Conservation (phyloP, 2,113 vertebrate genomes). For the Tautogolabrus adspersus region DNA sequence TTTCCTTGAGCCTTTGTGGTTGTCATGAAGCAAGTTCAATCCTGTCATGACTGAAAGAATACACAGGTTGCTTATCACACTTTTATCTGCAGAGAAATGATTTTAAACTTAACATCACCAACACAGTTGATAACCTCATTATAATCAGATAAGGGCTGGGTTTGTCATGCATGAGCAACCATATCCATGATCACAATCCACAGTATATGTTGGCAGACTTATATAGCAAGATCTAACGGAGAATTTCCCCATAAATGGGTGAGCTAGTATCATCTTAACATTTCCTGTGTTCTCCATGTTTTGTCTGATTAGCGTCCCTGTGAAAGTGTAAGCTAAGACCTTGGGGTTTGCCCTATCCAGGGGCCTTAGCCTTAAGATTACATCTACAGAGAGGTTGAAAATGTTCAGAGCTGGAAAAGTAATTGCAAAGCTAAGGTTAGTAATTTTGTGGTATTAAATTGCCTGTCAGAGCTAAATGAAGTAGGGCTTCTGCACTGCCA, state of each 20-base stretch:
- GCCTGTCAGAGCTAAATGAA: constrained; percentile 85
- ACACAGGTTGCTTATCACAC: constrained; percentile 54
- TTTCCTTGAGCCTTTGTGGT: constrained; percentile 38
- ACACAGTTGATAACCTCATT: not conserved
- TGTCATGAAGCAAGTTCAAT: constrained; percentile 19
- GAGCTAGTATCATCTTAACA: constrained; percentile 51
- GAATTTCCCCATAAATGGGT: constrained; percentile 30
- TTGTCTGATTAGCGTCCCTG: constrained; percentile 56
- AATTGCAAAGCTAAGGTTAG: constrained; percentile 84
- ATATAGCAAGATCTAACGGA: constrained; percentile 26
- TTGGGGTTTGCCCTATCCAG: constrained; percentile 68
- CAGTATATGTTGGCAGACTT: constrained; percentile 10
- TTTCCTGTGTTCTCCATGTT: constrained; percentile 50
- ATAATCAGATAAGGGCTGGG: constrained; percentile 10
- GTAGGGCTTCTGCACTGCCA: constrained; percentile 80
- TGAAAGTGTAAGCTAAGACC: constrained; percentile 68
- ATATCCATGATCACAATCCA: constrained; percentile 2
- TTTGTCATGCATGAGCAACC: constrained; percentile 2
- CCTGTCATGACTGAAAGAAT: constrained; percentile 57
- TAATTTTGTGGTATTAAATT: constrained; percentile 86
- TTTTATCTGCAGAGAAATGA: constrained; percentile 24
- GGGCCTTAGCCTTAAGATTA: constrained; percentile 76
- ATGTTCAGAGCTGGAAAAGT: constrained; percentile 83
- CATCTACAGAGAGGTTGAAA: constrained; percentile 75
- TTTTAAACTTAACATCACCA: constrained; percentile 30